Base-by-base conservation (phyloP, 2,113 vertebrate species). In the Melozone crissalis region DNA sequence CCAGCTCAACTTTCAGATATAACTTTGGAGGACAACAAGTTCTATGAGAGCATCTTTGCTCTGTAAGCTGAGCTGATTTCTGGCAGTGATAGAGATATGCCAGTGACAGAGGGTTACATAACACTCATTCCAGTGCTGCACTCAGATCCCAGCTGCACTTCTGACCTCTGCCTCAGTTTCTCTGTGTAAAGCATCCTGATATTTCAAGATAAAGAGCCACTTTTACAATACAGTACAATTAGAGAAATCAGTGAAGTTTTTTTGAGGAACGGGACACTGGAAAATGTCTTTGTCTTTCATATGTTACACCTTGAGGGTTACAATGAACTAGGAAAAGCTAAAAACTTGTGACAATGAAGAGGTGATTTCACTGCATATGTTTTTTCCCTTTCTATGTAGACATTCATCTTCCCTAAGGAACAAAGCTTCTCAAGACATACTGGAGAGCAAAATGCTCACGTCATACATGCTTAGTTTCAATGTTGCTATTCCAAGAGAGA, bases 401-500 rank as follows among this genome's bases (percentile, higher is more conserved):
- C 69, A 57, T 96, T 89, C 71, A 84, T 87, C 68, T 94, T 91
- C 24, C 57, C 91, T 39, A 66, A 63, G 80, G 96, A 98, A 95
- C 31, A 91, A 83, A 77, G 82, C 62, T 89, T 75, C 87, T 91
- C 54, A 18, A 35, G n/a, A 89, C 82, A 75, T 23, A 11, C 26
- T 82, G 85, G 90, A 97, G 47, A 97, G 85, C 83, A 95, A 93
- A 96, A 95, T 89, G 93, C 78, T 80, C 83, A 59, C 95, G 97
- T 98, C 97, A 98, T 77, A 97, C 90, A 94, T 26, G 76, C 94
- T 98, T 98, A 97, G 94, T 97, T 95, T 98, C 97, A 98, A 94
- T 7, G 52, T 49, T 96, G 93, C 96, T 71, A 83, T 93, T 97
- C 71, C 13, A 71, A 87, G 90, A 97, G 95, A 97, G 93, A 97